These are phyloP conservation scores for Picathartes gymnocephalus DNA, from an alignment of 2,113 vertebrate genomes.

Conservation along the genomic window DNA sequence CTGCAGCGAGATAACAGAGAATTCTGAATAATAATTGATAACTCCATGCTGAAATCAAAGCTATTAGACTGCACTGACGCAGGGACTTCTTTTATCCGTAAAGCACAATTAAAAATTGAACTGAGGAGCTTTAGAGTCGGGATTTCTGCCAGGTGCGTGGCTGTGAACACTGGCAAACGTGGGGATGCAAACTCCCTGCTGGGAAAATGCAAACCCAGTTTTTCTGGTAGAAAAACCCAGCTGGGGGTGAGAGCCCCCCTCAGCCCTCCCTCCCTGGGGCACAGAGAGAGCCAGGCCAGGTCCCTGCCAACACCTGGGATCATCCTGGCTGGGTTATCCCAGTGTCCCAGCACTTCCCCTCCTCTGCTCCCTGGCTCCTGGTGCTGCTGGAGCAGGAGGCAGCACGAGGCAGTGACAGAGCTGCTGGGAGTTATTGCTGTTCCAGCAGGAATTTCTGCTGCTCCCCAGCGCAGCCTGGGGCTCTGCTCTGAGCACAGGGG, in stretches of 20 bases:
- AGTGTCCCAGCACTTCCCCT: not conserved
- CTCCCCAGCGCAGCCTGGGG: accelerated
- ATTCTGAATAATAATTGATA: slow-evolving; percentile 12
- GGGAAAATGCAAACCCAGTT: accelerated
- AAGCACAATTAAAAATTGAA: not conserved
- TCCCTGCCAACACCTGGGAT: accelerated
- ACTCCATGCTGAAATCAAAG: slow-evolving; percentile 5
- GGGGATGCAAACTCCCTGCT: accelerated
- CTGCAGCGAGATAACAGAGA: slow-evolving; percentile 1
- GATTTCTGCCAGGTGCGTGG: not conserved
- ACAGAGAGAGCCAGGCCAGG: not conserved
- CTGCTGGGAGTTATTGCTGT: not conserved
- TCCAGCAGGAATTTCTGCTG: not conserved
- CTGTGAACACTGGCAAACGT: not conserved
- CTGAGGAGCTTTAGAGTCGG: not conserved
- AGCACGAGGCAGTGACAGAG: accelerated
- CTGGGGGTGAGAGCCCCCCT: accelerated
- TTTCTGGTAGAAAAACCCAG: not conserved
- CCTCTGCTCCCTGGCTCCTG: accelerated
- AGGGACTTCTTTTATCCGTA: not conserved
- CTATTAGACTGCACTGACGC: not conserved
- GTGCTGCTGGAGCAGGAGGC: not conserved
- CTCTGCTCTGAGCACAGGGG: no score
- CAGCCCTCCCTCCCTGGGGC: not conserved
- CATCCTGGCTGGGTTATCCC: not conserved